Conservation (phyloP, 2,797 vertebrate genomes). For the Urophycis tenuis region DNA sequence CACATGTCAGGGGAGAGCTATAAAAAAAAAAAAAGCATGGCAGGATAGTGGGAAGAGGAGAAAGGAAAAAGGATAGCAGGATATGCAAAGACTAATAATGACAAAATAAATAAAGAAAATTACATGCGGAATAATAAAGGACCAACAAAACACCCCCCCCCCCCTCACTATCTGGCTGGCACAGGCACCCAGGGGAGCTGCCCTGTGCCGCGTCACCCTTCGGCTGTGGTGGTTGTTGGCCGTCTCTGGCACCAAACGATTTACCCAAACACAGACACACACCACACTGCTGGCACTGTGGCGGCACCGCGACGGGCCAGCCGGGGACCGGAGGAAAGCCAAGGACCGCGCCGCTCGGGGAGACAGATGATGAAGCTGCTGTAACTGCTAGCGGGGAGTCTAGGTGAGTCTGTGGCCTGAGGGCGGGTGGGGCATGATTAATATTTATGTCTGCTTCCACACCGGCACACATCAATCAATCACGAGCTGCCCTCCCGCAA, state of each 20-base stretch:
- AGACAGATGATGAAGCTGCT: conserved; percentile 33
- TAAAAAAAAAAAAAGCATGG: not conserved
- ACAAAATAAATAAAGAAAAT: not conserved
- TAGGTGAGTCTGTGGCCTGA: conserved; percentile 51
- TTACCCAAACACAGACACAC: not conserved
- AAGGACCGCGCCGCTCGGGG: not conserved
- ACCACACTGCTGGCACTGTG: not conserved
- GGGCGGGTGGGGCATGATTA: conserved; percentile 61
- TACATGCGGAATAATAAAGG: not conserved
- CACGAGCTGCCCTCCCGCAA: conserved; percentile 58
- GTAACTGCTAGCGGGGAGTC: conserved; percentile 39
- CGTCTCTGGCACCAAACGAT: not conserved
- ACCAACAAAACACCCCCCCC: too few relatives aligned
- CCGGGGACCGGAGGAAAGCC: not conserved
- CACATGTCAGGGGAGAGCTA: not conserved
- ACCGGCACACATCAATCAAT: conserved; percentile 67
- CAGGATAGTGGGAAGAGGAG: conserved; percentile 23
- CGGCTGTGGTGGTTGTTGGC: not conserved
- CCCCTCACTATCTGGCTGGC: not conserved
- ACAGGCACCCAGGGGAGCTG: not conserved
- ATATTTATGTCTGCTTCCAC: conserved; percentile 70
- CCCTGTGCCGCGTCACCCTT: too few relatives aligned
- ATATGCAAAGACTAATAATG: not conserved
- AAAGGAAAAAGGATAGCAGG: conserved; percentile 23
- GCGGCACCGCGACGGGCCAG: not conserved